Evolutionary conservation across 2,797 vertebrate species (phyloP).

Genomic region (Holocentrus rufus): DNA sequence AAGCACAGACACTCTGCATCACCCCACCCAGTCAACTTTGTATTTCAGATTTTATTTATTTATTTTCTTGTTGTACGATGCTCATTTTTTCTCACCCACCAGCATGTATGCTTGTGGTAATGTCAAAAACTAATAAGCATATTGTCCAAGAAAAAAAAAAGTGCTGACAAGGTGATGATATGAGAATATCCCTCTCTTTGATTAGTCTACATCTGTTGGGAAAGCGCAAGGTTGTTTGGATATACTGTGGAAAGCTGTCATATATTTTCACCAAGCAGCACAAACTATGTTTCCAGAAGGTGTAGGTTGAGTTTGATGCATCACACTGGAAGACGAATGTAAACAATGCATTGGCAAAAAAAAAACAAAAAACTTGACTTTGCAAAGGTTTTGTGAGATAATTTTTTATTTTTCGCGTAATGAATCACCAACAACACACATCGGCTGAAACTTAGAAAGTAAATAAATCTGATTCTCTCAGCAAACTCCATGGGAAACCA

Average conservation of each 20-base stretch:
- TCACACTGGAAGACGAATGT: slow-evolving; percentile 2
- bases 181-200: no score
- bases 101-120: no score
- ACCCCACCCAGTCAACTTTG: no score
- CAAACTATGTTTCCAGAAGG: slow-evolving; percentile 1
- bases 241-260: slow-evolving; percentile 13
- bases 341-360: slow-evolving; percentile 8
- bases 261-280: background rate
- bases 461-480: background rate
- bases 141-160: no score
- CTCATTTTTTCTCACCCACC: no score
- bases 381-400: background rate
- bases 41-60: no score
- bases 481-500: slow-evolving; percentile 13
- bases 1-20: no score
- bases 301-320: background rate
- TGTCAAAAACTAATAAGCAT: no score
- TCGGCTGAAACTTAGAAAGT: slow-evolving; percentile 8
- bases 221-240: background rate
- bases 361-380: background rate
- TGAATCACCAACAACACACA: slow-evolving; percentile 4
- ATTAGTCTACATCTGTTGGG: no score
- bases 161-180: no score
- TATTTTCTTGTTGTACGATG: no score
- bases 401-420: no score